A percentile compares a stretch with the other conserved stretches of the same genome.
phyloP scores from a whole-genome alignment of 1,140 invertebrate species.

The Belonocnema kinseyi region DNA sequence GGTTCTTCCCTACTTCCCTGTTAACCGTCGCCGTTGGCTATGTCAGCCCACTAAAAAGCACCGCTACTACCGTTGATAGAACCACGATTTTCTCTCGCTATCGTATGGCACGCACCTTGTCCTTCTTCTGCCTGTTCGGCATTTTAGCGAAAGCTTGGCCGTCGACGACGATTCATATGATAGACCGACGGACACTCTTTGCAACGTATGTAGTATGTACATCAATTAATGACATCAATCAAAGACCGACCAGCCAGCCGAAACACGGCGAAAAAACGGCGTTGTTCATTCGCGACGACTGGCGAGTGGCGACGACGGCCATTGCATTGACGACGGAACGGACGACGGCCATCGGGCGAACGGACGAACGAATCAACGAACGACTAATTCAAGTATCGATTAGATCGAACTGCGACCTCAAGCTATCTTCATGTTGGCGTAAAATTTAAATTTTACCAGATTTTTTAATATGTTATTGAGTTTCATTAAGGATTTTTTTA shows the following conservation, averaged over 20 bases:
- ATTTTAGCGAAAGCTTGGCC: slow-evolving; percentile 53
- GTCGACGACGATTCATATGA: slow-evolving; percentile 12
- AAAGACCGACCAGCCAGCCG: slow-evolving; percentile 2
- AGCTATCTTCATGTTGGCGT: too few relatives aligned
- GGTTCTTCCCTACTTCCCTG: slow-evolving; percentile 33
- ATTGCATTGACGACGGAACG: too few relatives aligned
- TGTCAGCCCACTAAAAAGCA: neutral
- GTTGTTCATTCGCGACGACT: neutral
- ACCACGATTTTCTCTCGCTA: slow-evolving; percentile 33
- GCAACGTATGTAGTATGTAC: slow-evolving; percentile 13
- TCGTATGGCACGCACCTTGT: slow-evolving; percentile 68
- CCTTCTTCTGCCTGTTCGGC: slow-evolving; percentile 73
- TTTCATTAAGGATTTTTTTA: too few relatives aligned
- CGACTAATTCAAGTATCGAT: too few relatives aligned
- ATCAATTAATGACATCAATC: slow-evolving; percentile 15
- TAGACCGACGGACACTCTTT: slow-evolving; percentile 32
- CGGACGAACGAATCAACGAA: too few relatives aligned
- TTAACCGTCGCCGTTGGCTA: slow-evolving; percentile 22
- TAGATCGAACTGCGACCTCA: too few relatives aligned
- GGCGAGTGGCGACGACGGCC: neutral
- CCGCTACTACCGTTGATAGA: slow-evolving; percentile 31
- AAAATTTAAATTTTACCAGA: too few relatives aligned
- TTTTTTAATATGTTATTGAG: too few relatives aligned
- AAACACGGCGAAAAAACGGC: slow-evolving; percentile 12
- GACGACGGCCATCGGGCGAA: too few relatives aligned